A percentile compares a stretch with the other conserved stretches of the same genome.
Conservation (phyloP, 1,140 invertebrate species). For the Drosophila nigromelanica region DNA sequence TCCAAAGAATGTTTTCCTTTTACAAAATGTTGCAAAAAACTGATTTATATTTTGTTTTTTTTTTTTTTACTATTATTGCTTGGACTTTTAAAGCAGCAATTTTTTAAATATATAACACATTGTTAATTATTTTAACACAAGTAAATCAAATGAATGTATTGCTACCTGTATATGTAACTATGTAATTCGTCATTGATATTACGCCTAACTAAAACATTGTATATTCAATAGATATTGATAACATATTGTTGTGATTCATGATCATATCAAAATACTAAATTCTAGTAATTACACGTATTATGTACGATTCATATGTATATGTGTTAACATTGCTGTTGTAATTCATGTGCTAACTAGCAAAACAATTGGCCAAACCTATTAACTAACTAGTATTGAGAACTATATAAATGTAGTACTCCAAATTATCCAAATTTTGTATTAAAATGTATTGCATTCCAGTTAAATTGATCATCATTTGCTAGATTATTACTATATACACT, state of each 20-base stretch:
- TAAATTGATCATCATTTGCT: slow-evolving; percentile 52
- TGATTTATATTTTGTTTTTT: slow-evolving; percentile 40
- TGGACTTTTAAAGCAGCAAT: slow-evolving; percentile 49
- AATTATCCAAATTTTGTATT: slow-evolving; percentile 56
- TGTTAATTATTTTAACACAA: slow-evolving; percentile 68
- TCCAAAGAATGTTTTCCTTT: slow-evolving; percentile 67
- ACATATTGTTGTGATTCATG: slow-evolving; percentile 78
- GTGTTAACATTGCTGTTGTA: slow-evolving; percentile 61
- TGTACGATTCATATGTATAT: slow-evolving; percentile 32
- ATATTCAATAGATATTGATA: slow-evolving; percentile 70
- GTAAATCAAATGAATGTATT: slow-evolving; percentile 54
- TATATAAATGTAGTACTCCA: slow-evolving; percentile 10
- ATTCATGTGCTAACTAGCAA: slow-evolving; percentile 50
- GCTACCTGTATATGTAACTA: slow-evolving; percentile 46
- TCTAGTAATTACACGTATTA: slow-evolving; percentile 55
- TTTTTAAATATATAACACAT: slow-evolving; percentile 56
- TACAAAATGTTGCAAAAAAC: slow-evolving; percentile 15
- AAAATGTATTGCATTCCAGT: slow-evolving; percentile 65
- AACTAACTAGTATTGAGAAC: slow-evolving; percentile 52
- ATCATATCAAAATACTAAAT: slow-evolving; percentile 76
- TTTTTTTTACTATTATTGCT: slow-evolving; percentile 52
- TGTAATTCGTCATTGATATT: slow-evolving; percentile 72
- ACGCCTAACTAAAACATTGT: slow-evolving; percentile 61
- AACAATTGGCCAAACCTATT: slow-evolving; percentile 66
- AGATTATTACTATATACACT: slow-evolving; percentile 40